Conservation (phyloP, 2,797 vertebrate species). For the Hemibagrus guttatus region DNA sequence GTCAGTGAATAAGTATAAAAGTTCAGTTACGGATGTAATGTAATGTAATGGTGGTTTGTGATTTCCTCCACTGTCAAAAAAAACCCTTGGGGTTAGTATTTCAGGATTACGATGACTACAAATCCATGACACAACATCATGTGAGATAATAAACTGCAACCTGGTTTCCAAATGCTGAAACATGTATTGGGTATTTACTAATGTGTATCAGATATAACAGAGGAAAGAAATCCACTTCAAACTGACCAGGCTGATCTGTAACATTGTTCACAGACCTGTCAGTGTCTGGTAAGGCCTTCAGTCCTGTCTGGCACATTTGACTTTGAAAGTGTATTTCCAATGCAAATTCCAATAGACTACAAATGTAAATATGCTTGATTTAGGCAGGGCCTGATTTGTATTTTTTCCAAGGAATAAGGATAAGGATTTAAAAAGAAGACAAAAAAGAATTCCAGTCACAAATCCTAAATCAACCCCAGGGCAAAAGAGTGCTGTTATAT, state of each 20-base stretch:
- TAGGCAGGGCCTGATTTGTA: not conserved
- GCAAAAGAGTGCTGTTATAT: not conserved
- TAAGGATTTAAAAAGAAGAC: not conserved
- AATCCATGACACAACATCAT: not conserved
- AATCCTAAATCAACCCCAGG: not conserved
- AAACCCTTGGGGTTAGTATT: not conserved
- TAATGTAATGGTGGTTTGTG: not conserved
- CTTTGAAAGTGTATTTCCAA: constrained; percentile 19
- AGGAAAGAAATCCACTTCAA: not conserved
- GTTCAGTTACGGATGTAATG: not conserved
- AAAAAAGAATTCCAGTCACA: not conserved
- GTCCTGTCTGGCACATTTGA: not conserved
- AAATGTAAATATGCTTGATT: not conserved
- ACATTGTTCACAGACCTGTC: not conserved
- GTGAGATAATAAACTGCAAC: not conserved
- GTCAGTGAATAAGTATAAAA: not conserved
- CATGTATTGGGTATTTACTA: not conserved
- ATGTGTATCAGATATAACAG: not conserved
- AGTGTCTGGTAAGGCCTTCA: not conserved
- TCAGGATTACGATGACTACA: not conserved
- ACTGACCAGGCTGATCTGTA: not conserved
- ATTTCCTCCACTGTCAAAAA: not conserved
- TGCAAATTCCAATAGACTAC: constrained; percentile 17
- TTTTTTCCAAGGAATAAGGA: not conserved
- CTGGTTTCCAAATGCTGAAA: not conserved